These are phyloP conservation scores for Moxostoma hubbsi DNA, from an alignment of 2,797 vertebrate genomes.

Conservation along the genomic window DNA sequence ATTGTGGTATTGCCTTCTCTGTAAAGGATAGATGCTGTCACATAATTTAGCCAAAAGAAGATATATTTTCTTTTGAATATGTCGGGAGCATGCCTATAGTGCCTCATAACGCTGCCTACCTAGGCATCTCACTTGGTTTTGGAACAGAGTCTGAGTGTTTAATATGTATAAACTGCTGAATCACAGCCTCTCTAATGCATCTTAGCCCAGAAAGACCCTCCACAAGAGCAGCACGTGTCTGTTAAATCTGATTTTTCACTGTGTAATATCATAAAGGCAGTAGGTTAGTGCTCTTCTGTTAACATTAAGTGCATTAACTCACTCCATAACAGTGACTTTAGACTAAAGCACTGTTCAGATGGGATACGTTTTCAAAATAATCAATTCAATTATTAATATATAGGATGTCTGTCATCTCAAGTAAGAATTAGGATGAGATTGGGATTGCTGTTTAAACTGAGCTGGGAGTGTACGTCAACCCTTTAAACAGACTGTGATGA, in stretches of 20 bases:
- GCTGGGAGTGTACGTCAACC: too few relatives aligned
- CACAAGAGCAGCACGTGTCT: not conserved
- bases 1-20: too few relatives aligned
- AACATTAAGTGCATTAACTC: not conserved
- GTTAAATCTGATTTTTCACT: slow-evolving; percentile 1
- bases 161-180: slow-evolving; percentile 11
- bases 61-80: too few relatives aligned
- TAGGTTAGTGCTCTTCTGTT: slow-evolving; percentile 6
- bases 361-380: not conserved
- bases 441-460: not conserved
- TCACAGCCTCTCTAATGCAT: not conserved
- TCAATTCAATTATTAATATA: not conserved
- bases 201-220: slow-evolving; percentile 10
- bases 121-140: too few relatives aligned
- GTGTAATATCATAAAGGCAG: not conserved
- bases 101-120: too few relatives aligned
- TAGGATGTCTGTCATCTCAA: not conserved
- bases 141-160: not conserved
- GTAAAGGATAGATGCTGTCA: too few relatives aligned
- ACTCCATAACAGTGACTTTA: not conserved
- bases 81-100: too few relatives aligned
- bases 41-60: too few relatives aligned
- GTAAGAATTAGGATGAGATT: not conserved
- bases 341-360: not conserved
- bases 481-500: too few relatives aligned